Base-by-base conservation (phyloP, 2,113 vertebrate genomes). In the Cephalopterus ornatus region DNA sequence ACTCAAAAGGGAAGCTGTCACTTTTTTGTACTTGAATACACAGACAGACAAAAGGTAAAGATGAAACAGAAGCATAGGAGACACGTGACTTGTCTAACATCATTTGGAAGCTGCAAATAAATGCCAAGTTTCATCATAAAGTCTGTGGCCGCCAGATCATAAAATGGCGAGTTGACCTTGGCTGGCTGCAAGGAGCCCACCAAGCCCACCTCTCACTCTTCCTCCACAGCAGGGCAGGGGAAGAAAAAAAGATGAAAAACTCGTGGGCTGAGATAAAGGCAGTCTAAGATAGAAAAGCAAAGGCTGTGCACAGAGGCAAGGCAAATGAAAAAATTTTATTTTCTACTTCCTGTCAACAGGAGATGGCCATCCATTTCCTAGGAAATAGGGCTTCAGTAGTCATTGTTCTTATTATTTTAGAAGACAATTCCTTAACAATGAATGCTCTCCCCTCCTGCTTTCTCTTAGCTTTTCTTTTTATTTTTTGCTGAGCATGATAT, bases 211-310 rank as follows among this genome's bases (percentile, higher is more conserved):
- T 44, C 13, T 55, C 28, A 28, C 12, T 89, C 14, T 10, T 70
- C 33, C 18, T 76, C 6, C 32, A 61, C 5, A 15, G 12, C 33
- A 83, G 20, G 8, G 16, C 33, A 70, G 5, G 7, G 26, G 11
- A 15, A 66, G 37, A 62, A 66, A 79, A 41, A 27, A 61, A 44
- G 6, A 32, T 8, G 1, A 50, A 75, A 74, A 94, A 24, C 3
- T 55, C 0, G 0, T 27, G 13, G 12, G 3, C 52, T 2, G 2
- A 83, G 17, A 75, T n/a, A 89, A 92, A 42, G 2, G 1, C 35
- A 28, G 5, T 71, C 86, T 46, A 73, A 75, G 11, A 66, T 89
- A 55, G 8, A 86, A 83, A 79, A 39, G 15, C 15, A 62, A 85
- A 68, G 18, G 20, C 6, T 3, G 1, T 14, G 2, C 9, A 44